Evolutionary conservation across 2,888 invertebrate species (phyloP).

Genomic region (Protonemura montana): DNA sequence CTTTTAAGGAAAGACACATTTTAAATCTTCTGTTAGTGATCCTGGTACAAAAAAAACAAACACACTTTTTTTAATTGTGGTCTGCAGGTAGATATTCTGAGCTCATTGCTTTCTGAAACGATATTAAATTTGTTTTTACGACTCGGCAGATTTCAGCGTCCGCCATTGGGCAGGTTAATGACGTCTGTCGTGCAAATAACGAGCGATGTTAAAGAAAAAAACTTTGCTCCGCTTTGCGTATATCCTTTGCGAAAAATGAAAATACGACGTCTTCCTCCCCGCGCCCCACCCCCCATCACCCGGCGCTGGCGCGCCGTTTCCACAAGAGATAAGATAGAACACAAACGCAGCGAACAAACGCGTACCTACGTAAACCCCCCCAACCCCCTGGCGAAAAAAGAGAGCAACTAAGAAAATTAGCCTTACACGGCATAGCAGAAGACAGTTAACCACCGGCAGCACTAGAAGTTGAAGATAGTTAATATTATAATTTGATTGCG

Average conservation of each 20-base stretch:
- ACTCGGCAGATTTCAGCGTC: background rate
- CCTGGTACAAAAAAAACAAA: too few relatives aligned
- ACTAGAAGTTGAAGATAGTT: constrained; percentile 1
- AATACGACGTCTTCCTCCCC: background rate
- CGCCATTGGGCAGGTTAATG: background rate
- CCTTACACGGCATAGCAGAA: background rate
- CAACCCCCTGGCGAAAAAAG: background rate
- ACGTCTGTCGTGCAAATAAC: background rate
- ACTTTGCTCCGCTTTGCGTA: background rate
- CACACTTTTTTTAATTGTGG: too few relatives aligned
- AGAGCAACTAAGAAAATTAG: background rate
- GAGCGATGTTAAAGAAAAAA: background rate
- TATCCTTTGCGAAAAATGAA: background rate
- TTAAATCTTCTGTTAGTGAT: too few relatives aligned
- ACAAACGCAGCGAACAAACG: background rate
- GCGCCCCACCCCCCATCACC: too few relatives aligned
- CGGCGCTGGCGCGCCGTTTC: background rate
- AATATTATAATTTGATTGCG: constrained; percentile 13
- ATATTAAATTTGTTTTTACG: background rate
- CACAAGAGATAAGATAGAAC: background rate
- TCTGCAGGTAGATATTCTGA: too few relatives aligned
- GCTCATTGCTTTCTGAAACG: background rate
- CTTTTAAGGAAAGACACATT: too few relatives aligned
- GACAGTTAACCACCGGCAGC: background rate
- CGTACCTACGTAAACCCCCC: background rate